Base-by-base conservation (phyloP, 2,888 invertebrate genomes). In the Alentia gelatinosa region DNA sequence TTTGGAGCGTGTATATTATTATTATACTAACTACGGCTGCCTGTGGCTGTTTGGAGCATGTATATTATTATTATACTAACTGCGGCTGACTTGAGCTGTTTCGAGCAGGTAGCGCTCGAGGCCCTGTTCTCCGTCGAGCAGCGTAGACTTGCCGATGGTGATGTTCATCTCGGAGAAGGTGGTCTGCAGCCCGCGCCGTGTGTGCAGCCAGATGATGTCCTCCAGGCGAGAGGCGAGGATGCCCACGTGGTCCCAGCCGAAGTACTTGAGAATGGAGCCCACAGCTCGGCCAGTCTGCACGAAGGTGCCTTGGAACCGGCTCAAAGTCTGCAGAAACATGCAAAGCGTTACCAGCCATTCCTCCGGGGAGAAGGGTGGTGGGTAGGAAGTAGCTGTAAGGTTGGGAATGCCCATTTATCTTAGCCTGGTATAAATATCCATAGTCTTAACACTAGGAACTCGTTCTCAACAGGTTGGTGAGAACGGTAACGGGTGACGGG, bases 151-250 rank as follows among this genome's bases (percentile, higher is more conserved):
- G 26, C 90, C 91, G 3, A 93, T 91, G 9, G 74, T 91, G 90
- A 92, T 90, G 74, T 92, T 91, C 0, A 39, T n/a, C 40, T 26
- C 0, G 1, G 42, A 37, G 33, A 88, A 75, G 26, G 91, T 56
- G 30, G 56, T 47, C 3, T 91, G 88, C 23, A 91, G 83, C 26
- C 89, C 91, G 19, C 92, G 91, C 15, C 90, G 40, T 0, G 93
- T 93, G 56, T 91, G 92, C 37, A 91, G 90, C 93, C 93, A 94
- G 30, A 94, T 92, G 30, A 94, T 92, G 84, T 94, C 94, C 4
- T 91, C 91, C 40, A 92, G 92, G 15, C 74, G 63, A 83, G 93
- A 92, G 23, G 92, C 91, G 5, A 94, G 91, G 19, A 93, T 91
- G n/a, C 93, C 92, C 37, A 93, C 91, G 4, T 92, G 90, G 12